phyloP scores from a whole-genome alignment of 2,797 vertebrate genomes.

The Monodelphis domestica region DNA sequence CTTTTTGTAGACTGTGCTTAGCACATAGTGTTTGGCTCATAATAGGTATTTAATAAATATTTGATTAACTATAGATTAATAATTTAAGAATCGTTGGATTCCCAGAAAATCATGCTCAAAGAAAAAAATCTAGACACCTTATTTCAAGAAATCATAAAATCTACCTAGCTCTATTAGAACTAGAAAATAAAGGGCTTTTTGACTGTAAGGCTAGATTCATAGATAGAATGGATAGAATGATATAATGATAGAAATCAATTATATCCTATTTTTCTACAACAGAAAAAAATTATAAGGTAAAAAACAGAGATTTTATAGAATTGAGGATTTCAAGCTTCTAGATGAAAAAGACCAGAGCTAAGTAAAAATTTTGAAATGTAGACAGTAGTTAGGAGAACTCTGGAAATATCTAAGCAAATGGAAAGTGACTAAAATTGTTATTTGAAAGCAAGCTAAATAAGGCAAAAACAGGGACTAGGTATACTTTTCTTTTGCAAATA shows the following conservation, averaged over 20 bases:
- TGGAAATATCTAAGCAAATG: neutral
- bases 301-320: neutral
- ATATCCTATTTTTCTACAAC: neutral
- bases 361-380: neutral
- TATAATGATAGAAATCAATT: too few relatives aligned
- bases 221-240: too few relatives aligned
- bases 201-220: neutral
- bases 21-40: neutral
- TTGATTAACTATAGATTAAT: neutral
- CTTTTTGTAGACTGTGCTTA: too few relatives aligned
- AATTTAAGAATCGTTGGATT: neutral
- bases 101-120: neutral
- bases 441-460: neutral
- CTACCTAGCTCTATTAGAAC: neutral
- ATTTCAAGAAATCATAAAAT: neutral
- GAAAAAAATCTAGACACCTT: neutral
- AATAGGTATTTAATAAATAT: neutral
- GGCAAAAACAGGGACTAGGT: neutral
- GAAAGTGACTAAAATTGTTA: neutral
- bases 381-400: neutral
- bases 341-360: neutral
- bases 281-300: neutral
- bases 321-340: neutral
- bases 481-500: neutral
- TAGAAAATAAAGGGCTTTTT: neutral